Evolutionary conservation across 2,888 invertebrate genomes (phyloP).

Genomic region (Torymus aiolomorphi): DNA sequence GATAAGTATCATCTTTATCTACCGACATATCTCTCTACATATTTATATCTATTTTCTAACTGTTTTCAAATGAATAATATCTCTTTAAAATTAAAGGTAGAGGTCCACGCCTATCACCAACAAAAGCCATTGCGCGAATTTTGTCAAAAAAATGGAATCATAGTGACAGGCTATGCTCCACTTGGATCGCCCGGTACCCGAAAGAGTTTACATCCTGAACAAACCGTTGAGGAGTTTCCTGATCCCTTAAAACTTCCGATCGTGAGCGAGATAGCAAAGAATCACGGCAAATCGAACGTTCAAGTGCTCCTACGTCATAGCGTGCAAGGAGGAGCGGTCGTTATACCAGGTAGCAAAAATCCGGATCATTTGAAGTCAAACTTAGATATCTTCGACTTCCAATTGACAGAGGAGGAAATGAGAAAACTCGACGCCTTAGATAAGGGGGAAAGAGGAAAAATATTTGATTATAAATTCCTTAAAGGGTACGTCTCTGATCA

Average conservation of each 20-base stretch:
- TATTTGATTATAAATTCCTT: slow-evolving; percentile 80
- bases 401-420: slow-evolving; percentile 78
- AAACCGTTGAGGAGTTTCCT: slow-evolving; percentile 72
- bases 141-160: slow-evolving; percentile 81
- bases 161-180: slow-evolving; percentile 84
- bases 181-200: slow-evolving; percentile 83
- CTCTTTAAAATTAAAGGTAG: slow-evolving; percentile 75
- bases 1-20: too few species aligned
- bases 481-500: slow-evolving; percentile 72
- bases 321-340: slow-evolving; percentile 81
- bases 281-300: slow-evolving; percentile 81
- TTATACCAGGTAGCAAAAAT: slow-evolving; percentile 88
- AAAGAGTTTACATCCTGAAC: slow-evolving; percentile 68
- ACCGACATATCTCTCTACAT: too few species aligned
- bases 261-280: slow-evolving; percentile 79
- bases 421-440: slow-evolving; percentile 79
- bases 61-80: too few species aligned
- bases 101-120: slow-evolving; percentile 86
- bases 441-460: slow-evolving; percentile 80
- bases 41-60: too few species aligned
- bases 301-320: slow-evolving; percentile 85
- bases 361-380: slow-evolving; percentile 83
- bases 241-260: slow-evolving; percentile 80
- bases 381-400: slow-evolving; percentile 82
- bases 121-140: slow-evolving; percentile 81